Percentiles rank a stretch among this genome's conserved stretches.
These are phyloP conservation scores for Semaprochilodus insignis DNA, from an alignment of 2,797 vertebrate genomes.

Conservation along the genomic window DNA sequence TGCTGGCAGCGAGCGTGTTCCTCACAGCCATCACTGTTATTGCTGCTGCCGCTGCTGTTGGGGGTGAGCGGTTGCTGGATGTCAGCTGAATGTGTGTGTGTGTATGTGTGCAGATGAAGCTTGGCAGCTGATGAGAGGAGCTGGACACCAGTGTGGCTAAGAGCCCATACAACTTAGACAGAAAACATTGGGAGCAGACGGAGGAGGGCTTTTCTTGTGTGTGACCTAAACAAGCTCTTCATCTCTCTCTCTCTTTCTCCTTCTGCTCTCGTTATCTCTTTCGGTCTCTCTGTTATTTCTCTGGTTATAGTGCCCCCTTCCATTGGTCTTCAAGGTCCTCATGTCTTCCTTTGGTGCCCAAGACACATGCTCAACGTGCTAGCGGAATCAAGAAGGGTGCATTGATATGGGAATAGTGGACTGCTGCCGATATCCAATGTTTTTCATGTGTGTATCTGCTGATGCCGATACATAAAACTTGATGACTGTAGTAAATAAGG, in stretches of 20 bases:
- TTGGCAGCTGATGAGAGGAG: slow-evolving; percentile 35
- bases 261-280: background rate
- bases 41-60: slow-evolving; percentile 50
- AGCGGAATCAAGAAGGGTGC: background rate
- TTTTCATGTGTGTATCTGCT: too few relatives aligned
- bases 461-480: too few relatives aligned
- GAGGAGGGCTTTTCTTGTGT: slow-evolving; percentile 9
- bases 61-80: slow-evolving; percentile 42
- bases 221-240: slow-evolving; percentile 33
- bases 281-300: background rate
- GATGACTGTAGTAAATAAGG: too few relatives aligned
- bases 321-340: too few relatives aligned
- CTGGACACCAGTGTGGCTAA: slow-evolving; percentile 35
- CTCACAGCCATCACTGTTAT: slow-evolving; percentile 39
- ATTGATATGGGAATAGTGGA: too few relatives aligned
- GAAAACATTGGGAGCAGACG: background rate
- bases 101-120: background rate
- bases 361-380: background rate
- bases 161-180: background rate
- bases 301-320: background rate
- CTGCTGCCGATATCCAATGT: too few relatives aligned
- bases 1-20: slow-evolving; percentile 26
- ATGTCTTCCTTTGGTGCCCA: background rate
- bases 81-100: slow-evolving; percentile 40
- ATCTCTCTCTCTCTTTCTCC: slow-evolving; percentile 24